Evolutionary conservation across 2,113 vertebrate genomes (phyloP).

Genomic region (Pomatostomus ruficeps): DNA sequence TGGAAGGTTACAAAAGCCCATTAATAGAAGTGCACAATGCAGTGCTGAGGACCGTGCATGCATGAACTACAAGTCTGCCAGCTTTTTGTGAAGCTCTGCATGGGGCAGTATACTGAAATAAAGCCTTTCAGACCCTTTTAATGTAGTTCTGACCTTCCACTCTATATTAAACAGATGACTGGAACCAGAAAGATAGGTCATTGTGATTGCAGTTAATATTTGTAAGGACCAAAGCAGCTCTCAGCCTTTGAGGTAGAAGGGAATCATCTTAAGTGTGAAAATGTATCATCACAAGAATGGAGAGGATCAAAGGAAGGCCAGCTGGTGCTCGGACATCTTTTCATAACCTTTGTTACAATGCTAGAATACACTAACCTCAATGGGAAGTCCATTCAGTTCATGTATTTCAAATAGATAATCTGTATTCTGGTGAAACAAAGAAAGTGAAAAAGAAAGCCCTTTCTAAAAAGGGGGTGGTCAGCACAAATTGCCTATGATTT

Average conservation of each 20-base stretch:
- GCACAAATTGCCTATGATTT: constrained; percentile 62
- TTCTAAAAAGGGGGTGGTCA: constrained; percentile 27
- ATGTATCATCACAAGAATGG: constrained; percentile 64
- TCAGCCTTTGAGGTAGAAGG: constrained; percentile 62
- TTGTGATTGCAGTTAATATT: constrained; percentile 65
- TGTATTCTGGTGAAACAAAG: constrained; percentile 58
- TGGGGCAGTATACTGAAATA: constrained; percentile 55
- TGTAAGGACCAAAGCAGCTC: constrained; percentile 64
- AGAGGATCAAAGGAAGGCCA: constrained; percentile 63
- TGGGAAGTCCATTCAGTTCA: constrained; percentile 55
- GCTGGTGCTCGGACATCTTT: constrained; percentile 64
- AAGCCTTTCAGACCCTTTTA: constrained; percentile 57
- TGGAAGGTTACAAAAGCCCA: constrained; percentile 62
- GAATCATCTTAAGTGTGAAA: constrained; percentile 67
- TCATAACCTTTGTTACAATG: constrained; percentile 63
- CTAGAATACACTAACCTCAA: constrained; percentile 62
- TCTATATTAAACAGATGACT: constrained; percentile 67
- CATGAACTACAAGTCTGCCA: constrained; percentile 65
- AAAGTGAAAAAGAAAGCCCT: not conserved
- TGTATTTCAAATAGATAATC: constrained; percentile 55
- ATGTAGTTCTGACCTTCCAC: constrained; percentile 61
- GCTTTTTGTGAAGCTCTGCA: constrained; percentile 66
- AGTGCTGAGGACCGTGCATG: constrained; percentile 62
- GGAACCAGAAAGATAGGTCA: constrained; percentile 66
- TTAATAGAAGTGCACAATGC: constrained; percentile 45